A percentile compares a stretch with the other conserved stretches of the same genome.
phyloP scores from a whole-genome alignment of 2,113 vertebrate genomes.

The Lonchura striata region DNA sequence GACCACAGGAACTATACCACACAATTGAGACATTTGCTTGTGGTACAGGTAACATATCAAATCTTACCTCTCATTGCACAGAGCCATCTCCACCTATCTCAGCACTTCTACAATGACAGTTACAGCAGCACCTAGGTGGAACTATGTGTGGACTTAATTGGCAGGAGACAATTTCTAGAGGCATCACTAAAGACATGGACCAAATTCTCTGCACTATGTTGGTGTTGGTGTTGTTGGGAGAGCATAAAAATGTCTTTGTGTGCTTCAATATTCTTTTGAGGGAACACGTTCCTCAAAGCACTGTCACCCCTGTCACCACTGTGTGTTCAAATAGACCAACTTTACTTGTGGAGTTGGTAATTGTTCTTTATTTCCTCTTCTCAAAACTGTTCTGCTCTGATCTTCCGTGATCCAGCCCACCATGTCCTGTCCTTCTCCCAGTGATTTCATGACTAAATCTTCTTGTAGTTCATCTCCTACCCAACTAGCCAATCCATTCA shows the following conservation, averaged over 20 bases:
- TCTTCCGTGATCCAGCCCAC: neutral
- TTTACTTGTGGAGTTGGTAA: neutral
- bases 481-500: neutral
- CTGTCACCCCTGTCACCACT: neutral
- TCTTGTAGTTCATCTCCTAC: neutral
- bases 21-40: neutral
- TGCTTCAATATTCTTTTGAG: neutral
- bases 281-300: neutral
- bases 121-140: neutral
- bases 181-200: neutral
- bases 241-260: neutral
- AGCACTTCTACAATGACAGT: neutral
- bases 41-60: neutral
- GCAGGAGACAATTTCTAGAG: neutral
- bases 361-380: neutral
- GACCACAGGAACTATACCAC: neutral
- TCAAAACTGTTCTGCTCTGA: neutral
- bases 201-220: neutral
- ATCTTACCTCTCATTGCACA: neutral
- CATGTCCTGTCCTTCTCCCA: neutral
- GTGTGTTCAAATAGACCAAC: neutral
- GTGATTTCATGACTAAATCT: neutral
- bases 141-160: neutral
- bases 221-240: neutral
- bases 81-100: neutral